A percentile compares a stretch with the other conserved stretches of the same genome.
Conservation (phyloP, 2,797 vertebrate species). For the Phataginus tricuspis region DNA sequence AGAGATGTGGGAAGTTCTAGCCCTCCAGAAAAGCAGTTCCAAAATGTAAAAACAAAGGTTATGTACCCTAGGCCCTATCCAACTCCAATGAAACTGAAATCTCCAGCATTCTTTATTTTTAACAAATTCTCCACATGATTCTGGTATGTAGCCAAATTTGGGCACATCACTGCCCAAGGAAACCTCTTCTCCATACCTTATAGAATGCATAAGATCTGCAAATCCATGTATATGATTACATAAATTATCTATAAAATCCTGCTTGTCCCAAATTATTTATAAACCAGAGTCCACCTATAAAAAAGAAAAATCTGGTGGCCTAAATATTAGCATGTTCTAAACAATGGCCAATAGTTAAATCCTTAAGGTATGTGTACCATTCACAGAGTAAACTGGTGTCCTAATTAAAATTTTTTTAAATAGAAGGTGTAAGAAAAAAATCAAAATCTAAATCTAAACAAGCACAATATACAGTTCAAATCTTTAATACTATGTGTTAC, state of each 20-base stretch:
- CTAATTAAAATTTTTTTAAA: background rate
- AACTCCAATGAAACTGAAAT: background rate
- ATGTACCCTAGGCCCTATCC: background rate
- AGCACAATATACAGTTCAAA: background rate
- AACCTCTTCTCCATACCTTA: background rate
- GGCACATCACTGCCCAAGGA: background rate
- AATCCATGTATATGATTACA: slow-evolving; percentile 19
- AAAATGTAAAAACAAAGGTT: slow-evolving; percentile 29
- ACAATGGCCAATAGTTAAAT: background rate
- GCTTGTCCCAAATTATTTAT: background rate
- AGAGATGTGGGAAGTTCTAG: background rate
- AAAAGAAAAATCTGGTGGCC: background rate
- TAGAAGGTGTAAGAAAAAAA: background rate
- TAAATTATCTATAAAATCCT: slow-evolving; percentile 1
- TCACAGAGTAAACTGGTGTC: background rate
- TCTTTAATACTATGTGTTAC: background rate
- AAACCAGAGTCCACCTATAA: background rate
- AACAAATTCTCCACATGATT: background rate
- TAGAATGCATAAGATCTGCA: background rate
- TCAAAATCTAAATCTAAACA: background rate
- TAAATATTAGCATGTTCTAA: background rate
- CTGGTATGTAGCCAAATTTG: background rate
- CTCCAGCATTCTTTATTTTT: background rate
- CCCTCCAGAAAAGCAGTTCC: background rate
- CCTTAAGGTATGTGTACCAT: background rate